phyloP scores from a whole-genome alignment of 1,140 invertebrate genomes.

The Phymorhynchus buccinoides region DNA sequence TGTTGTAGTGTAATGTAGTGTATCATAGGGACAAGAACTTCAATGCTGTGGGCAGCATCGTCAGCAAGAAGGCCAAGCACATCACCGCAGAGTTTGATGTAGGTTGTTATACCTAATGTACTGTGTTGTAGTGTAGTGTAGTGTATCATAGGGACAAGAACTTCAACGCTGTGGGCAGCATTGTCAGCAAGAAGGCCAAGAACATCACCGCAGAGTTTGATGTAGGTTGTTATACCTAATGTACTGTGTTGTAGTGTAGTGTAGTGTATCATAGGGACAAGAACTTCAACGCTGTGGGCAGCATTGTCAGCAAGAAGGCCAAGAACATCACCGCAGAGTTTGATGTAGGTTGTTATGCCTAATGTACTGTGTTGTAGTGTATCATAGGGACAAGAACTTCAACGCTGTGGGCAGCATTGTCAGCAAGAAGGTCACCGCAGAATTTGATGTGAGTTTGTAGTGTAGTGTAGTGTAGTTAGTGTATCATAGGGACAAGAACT shows the following conservation, averaged over 20 bases:
- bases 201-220: constrained; percentile 88
- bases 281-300: constrained; percentile 93
- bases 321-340: constrained; percentile 85
- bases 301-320: constrained; percentile 88
- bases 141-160: constrained; percentile 96
- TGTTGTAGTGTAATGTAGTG: background rate
- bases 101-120: constrained; percentile 49
- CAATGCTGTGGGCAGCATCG: constrained; percentile 87
- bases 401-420: constrained; percentile 90
- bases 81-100: constrained; percentile 87
- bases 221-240: constrained; percentile 62
- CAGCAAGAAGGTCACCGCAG: constrained; percentile 85
- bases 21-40: constrained; percentile 97
- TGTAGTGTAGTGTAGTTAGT: background rate
- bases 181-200: constrained; percentile 88
- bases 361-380: no score
- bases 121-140: background rate
- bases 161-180: constrained; percentile 91
- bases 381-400: constrained; percentile 96
- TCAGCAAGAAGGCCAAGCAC: constrained; percentile 87
- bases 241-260: background rate
- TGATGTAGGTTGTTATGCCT: constrained; percentile 77
- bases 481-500: constrained; percentile 86
- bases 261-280: no score
- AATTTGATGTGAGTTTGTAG: constrained; percentile 80